Base-by-base conservation (phyloP, 2,797 vertebrate species). In the Chaenodraco wilsoni region DNA sequence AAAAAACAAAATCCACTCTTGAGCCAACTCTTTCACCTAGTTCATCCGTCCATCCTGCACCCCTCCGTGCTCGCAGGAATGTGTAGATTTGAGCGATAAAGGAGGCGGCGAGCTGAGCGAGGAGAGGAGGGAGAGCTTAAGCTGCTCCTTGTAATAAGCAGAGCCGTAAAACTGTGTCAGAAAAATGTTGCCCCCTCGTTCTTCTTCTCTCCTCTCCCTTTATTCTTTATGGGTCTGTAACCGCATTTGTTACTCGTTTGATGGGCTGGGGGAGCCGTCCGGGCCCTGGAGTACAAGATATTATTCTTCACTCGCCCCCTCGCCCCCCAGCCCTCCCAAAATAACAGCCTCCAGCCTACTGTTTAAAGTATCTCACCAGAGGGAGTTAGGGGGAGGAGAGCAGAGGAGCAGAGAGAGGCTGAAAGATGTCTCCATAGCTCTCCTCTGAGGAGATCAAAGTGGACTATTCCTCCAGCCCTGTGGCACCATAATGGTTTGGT, bases 161-260 rank as follows among this genome's bases (percentile, higher is more conserved):
- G 73, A 84, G 78, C 89, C 78, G 81, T 93, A 94, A 95, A 94
- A 89, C 83, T 84, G 81, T 92, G 88, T 93, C 92, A 93, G 82
- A 94, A 93, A 95, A 93, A 94, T 91, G 85, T 88, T 93, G 92
- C 90, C 90, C 93, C 62, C 82, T 89, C 90, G 87, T 95, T 91
- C 91, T 83, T 94, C 94, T 92, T 93, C 77, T 64, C 82, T 89
- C 91, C 93, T 90, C 90, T 82, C 81, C 85, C 82, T 88, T 88
- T 87, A 90, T 90, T 92, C 89, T 92, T 96, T 95, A 94, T 95
- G 93, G 93, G 85, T 91, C 87, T 90, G 88, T 92, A 92, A 91
- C 89, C 68, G 65, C 93, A 92, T 92, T 96, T 93, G 93, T 95
- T 95, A 93, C 89, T 92, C 79, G 89, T 93, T 94, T 95, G 93